A percentile compares a stretch with the other conserved stretches of the same genome.
Evolutionary conservation across 2,113 vertebrate species (phyloP).

Genomic region (Spheniscus mendiculus): DNA sequence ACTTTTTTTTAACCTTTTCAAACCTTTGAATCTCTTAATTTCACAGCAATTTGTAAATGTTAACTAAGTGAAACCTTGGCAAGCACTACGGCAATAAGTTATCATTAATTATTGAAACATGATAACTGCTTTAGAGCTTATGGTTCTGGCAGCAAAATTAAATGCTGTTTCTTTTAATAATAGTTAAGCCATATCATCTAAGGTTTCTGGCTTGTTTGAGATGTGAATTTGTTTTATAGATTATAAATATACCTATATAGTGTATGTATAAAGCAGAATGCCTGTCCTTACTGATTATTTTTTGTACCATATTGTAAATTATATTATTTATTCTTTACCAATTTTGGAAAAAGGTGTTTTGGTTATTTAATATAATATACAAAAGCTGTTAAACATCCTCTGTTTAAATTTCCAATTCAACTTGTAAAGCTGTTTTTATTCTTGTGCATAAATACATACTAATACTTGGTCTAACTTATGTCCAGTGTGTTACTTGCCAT

Average conservation of each 20-base stretch:
- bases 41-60: slow-evolving; percentile 40
- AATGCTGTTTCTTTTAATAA: slow-evolving; percentile 77
- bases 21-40: slow-evolving; percentile 33
- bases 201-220: slow-evolving; percentile 79
- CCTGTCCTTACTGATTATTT: slow-evolving; percentile 82
- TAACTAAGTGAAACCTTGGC: slow-evolving; percentile 56
- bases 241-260: slow-evolving; percentile 81
- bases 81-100: slow-evolving; percentile 68
- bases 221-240: slow-evolving; percentile 85
- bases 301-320: slow-evolving; percentile 89
- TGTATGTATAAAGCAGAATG: slow-evolving; percentile 84
- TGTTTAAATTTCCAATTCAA: slow-evolving; percentile 81
- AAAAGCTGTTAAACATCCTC: slow-evolving; percentile 80
- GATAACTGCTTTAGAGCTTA: slow-evolving; percentile 64
- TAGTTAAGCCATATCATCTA: slow-evolving; percentile 83
- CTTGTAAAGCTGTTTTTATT: slow-evolving; percentile 86
- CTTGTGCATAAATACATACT: slow-evolving; percentile 86
- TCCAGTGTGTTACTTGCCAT: background rate
- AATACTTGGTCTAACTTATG: slow-evolving; percentile 77
- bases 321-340: slow-evolving; percentile 87
- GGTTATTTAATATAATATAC: slow-evolving; percentile 88
- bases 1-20: slow-evolving; percentile 67
- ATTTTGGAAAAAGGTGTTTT: slow-evolving; percentile 82
- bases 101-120: slow-evolving; percentile 19
- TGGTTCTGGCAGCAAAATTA: slow-evolving; percentile 56